These are phyloP conservation scores for Ciconia stormi DNA, from an alignment of 2,113 vertebrate species.

Conservation along the genomic window DNA sequence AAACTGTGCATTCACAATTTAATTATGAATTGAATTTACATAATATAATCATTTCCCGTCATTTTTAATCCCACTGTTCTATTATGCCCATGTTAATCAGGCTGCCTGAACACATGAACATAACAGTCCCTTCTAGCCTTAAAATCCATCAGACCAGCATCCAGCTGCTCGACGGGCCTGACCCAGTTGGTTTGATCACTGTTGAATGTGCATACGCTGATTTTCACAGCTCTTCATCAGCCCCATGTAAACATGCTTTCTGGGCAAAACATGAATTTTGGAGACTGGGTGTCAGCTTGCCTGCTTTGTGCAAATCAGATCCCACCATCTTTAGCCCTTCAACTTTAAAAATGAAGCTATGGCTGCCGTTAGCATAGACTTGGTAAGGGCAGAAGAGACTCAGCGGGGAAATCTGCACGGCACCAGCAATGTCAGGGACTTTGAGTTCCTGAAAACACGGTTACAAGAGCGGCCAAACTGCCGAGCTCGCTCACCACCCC, in stretches of 20 bases:
- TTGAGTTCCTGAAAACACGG: accelerated
- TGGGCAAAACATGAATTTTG: background rate
- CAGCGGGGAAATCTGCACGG: accelerated
- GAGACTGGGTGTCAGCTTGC: background rate
- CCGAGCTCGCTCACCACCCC: accelerated
- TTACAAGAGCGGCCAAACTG: background rate
- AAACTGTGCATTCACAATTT: background rate
- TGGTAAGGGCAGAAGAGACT: background rate
- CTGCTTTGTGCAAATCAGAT: background rate
- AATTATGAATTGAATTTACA: background rate
- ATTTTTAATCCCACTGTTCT: background rate
- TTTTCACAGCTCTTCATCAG: background rate
- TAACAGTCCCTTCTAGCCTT: background rate
- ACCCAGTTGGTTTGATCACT: accelerated
- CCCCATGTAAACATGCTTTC: background rate
- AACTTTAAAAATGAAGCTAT: background rate
- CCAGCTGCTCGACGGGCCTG: background rate
- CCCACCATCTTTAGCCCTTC: background rate
- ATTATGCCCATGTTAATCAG: background rate
- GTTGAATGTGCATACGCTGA: accelerated
- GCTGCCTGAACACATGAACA: background rate
- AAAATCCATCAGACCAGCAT: background rate
- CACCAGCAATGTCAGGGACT: background rate
- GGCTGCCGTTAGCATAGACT: background rate
- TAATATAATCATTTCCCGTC: background rate